These are phyloP conservation scores for Neosilurus mollespiculum DNA, from an alignment of 2,797 vertebrate species.

Conservation along the genomic window DNA sequence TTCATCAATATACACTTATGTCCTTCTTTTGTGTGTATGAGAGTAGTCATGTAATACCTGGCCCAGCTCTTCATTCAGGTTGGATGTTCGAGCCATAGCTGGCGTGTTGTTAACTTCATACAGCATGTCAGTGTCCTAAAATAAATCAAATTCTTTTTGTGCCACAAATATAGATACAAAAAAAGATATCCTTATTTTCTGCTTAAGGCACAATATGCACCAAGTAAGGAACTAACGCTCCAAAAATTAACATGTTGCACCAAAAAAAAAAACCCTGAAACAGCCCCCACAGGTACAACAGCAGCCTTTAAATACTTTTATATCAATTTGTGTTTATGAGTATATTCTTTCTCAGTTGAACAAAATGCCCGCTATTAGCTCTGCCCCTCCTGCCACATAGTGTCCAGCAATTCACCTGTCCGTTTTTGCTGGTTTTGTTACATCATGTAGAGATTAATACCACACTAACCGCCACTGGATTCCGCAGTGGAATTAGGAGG, in stretches of 20 bases:
- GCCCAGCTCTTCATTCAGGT: constrained; percentile 96
- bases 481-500: no score
- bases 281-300: neutral
- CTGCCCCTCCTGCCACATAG: neutral
- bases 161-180: neutral
- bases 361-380: neutral
- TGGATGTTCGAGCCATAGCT: constrained; percentile 96
- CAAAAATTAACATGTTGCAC: neutral
- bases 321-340: neutral
- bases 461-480: neutral
- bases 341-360: neutral
- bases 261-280: neutral
- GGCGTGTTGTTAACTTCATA: constrained; percentile 93
- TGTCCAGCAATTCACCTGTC: neutral
- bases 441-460: constrained; percentile 10
- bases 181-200: neutral
- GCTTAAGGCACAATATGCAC: neutral
- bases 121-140: constrained; percentile 94
- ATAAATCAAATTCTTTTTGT: neutral
- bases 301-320: neutral
- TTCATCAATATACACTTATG: neutral
- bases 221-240: neutral
- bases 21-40: neutral
- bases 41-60: constrained; percentile 77
- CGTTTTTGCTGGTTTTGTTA: neutral